phyloP scores from a whole-genome alignment of 2,888 invertebrate genomes.

The Elgonia sp. region DNA sequence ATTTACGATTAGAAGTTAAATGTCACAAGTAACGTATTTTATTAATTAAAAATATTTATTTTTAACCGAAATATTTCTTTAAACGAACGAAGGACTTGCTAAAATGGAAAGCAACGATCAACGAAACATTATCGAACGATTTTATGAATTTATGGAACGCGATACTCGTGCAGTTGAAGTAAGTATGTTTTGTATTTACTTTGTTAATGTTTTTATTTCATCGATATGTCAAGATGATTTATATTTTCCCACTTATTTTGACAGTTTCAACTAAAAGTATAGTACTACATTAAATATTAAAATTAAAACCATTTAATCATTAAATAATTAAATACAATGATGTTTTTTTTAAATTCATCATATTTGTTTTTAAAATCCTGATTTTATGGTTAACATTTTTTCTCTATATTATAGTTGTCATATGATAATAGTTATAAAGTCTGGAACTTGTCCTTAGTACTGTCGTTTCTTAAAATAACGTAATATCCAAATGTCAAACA shows the following conservation, averaged over 20 bases:
- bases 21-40: conserved; percentile 4
- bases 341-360: neutral
- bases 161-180: conserved; percentile 81
- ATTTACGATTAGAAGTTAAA: conserved; percentile 15
- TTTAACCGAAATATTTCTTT: neutral
- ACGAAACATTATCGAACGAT: conserved; percentile 77
- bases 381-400: neutral
- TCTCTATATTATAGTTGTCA: too few relatives aligned
- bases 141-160: conserved; percentile 80
- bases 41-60: neutral
- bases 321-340: too few relatives aligned
- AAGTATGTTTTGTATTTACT: conserved; percentile 42
- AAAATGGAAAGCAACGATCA: conserved; percentile 57
- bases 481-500: neutral
- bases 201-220: neutral
- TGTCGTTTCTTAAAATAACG: conserved; percentile 40
- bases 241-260: neutral
- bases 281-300: too few relatives aligned
- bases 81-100: conserved; percentile 28
- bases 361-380: neutral
- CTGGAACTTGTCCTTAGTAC: neutral
- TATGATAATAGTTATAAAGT: neutral
- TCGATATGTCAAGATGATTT: neutral
- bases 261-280: too few relatives aligned
- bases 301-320: too few relatives aligned